phyloP scores from a whole-genome alignment of 2,113 vertebrate species.

The Cynopterus brachyotis region DNA sequence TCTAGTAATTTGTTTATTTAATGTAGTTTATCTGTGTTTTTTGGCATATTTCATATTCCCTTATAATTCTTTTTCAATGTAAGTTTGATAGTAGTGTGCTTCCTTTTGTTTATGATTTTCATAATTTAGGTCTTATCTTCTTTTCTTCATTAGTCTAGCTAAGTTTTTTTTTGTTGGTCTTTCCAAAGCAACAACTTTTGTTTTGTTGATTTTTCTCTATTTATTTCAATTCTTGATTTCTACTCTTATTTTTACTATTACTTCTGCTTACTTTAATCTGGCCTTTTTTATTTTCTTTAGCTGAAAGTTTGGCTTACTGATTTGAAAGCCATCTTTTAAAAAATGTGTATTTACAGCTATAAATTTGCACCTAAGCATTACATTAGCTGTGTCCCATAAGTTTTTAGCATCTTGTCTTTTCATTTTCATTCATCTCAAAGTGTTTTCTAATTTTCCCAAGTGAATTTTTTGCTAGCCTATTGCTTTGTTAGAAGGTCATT shows the following conservation, averaged over 20 bases:
- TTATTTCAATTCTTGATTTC: not conserved
- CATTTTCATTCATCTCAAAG: not conserved
- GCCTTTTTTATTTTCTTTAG: not conserved
- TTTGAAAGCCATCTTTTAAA: not conserved
- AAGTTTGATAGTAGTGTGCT: not conserved
- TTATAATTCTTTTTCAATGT: not conserved
- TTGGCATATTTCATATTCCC: not conserved
- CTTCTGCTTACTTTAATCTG: not conserved
- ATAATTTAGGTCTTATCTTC: no score
- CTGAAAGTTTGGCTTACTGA: not conserved
- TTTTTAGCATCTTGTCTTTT: not conserved
- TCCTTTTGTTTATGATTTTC: not conserved
- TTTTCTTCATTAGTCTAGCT: no score
- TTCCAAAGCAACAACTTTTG: not conserved
- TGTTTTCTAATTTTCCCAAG: not conserved
- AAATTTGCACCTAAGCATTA: not conserved
- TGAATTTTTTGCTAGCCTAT: not conserved
- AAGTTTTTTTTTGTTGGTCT: not conserved
- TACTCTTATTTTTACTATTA: not conserved
- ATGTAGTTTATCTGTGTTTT: not conserved
- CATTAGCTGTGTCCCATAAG: not conserved
- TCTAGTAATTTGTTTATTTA: not conserved
- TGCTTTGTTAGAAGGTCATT: not conserved
- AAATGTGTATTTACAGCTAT: not conserved
- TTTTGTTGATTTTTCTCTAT: no score